Base-by-base conservation (phyloP, 2,797 vertebrate species). In the Pipistrellus pygmaeus region DNA sequence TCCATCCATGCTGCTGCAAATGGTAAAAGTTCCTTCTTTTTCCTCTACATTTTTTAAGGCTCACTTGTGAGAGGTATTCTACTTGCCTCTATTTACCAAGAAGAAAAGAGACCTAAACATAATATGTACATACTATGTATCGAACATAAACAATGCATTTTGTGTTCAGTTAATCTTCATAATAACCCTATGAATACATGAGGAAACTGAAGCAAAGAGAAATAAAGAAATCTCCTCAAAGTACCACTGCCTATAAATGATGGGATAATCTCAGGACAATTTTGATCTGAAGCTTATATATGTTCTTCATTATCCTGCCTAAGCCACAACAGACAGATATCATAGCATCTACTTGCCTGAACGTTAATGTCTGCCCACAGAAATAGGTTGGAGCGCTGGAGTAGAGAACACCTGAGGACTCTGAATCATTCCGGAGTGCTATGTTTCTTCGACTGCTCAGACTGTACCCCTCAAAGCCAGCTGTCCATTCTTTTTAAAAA, bases 361-460 rank as follows among this genome's bases (percentile, higher is more conserved):
- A 99, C 0, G 99, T 99, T 85, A 99, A 98, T 0, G 99, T 99
- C 75, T 99, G 99, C 32, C 99, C 99, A 27, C 99, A 99, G 98
- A 98, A 99, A 73, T 99, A 99, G 0, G 99, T 99, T 57, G 99
- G 98, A 11, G 99, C 98, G 46, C 98, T 99, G 96, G 99, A 99
- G 98, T 99, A 99, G 92, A 99, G 99, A 57, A 99, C 98, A 27
- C 98, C 98, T 0, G 98, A 98, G 0, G 98, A 97, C n/a, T 98
- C 96, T 0, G 98, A 98, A 94, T 99, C 99, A 0, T 98, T 99
- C 15, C 99, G 98, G 91, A 99, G 99, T 0, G 99, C 99, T 8
- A 99, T 99, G 98, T 99, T 99, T 77, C 98, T 99, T 94, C 99
- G 98, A 96, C 99, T 99, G 98, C 99, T 99, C 97, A 99, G 96